Percentiles rank a stretch among this genome's conserved stretches.
These are phyloP conservation scores for Nannoperca obscura DNA, from an alignment of 2,797 vertebrate species.

Conservation along the genomic window DNA sequence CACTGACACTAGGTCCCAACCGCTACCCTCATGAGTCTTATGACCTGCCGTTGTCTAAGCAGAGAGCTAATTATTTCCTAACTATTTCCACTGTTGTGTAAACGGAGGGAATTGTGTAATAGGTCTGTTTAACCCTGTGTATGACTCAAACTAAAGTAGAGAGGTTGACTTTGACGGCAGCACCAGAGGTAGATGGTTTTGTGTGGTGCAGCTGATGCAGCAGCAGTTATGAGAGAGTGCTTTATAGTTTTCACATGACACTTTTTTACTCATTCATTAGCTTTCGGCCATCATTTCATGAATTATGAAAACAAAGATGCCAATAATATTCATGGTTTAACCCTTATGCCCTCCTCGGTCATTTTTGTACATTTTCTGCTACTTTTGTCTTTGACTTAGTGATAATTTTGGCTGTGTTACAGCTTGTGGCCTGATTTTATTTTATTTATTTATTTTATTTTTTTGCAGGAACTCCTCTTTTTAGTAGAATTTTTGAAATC, in stretches of 20 bases:
- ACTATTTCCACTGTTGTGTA: constrained; percentile 22
- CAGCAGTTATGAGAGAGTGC: background rate
- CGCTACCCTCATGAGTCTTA: background rate
- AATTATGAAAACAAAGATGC: background rate
- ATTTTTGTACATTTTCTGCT: too few relatives aligned
- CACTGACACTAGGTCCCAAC: constrained; percentile 11
- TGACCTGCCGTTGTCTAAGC: constrained; percentile 22
- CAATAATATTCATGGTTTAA: background rate
- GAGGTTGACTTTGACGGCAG: background rate
- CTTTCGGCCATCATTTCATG: background rate
- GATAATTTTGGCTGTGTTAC: too few relatives aligned
- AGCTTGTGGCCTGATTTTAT: too few relatives aligned
- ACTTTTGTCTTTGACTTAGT: too few relatives aligned
- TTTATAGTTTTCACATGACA: background rate
- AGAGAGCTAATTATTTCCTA: constrained; percentile 24
- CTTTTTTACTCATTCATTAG: background rate
- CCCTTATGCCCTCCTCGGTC: too few relatives aligned
- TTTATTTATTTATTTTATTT: too few relatives aligned
- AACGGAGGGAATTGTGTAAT: constrained; percentile 25
- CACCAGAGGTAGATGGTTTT: background rate
- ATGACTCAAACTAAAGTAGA: constrained; percentile 1
- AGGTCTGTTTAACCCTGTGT: background rate
- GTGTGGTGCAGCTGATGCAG: background rate
- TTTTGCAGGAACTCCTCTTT: too few relatives aligned
- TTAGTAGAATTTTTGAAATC: too few relatives aligned